These are phyloP conservation scores for Arizona elegans DNA, from an alignment of 2,113 vertebrate species.

Conservation along the genomic window DNA sequence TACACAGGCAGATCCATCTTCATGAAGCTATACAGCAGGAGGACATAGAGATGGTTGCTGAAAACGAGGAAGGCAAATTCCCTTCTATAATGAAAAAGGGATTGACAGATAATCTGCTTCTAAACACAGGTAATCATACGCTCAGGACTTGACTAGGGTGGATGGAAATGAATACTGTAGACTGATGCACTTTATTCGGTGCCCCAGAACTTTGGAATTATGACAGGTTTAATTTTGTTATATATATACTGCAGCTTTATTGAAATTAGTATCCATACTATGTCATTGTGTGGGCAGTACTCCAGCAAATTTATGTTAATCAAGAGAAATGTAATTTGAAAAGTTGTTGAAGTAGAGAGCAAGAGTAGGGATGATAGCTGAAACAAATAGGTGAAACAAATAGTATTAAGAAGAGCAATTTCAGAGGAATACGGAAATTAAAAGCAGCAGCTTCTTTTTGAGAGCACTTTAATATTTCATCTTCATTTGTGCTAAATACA, in stretches of 20 bases:
- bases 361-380: not conserved
- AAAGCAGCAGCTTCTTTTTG: not conserved
- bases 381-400: not conserved
- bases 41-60: fast-evolving
- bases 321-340: not conserved
- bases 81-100: not conserved
- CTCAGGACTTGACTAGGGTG: not conserved
- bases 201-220: not conserved
- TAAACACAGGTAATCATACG: not conserved
- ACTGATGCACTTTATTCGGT: not conserved
- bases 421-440: not conserved
- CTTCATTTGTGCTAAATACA: not conserved
- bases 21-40: fast-evolving
- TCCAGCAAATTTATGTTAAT: not conserved
- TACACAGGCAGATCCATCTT: constrained; percentile 68
- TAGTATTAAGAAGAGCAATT: not conserved
- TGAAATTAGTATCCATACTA: not conserved
- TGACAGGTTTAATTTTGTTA: not conserved
- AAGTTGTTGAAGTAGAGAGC: not conserved
- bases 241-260: not conserved
- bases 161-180: not conserved
- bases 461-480: not conserved
- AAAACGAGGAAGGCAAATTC: not conserved
- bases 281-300: not conserved
- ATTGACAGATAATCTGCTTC: fast-evolving